These are phyloP conservation scores for Cyphomyrus plagiostoma DNA, from an alignment of 2,113 vertebrate species.

Conservation along the genomic window DNA sequence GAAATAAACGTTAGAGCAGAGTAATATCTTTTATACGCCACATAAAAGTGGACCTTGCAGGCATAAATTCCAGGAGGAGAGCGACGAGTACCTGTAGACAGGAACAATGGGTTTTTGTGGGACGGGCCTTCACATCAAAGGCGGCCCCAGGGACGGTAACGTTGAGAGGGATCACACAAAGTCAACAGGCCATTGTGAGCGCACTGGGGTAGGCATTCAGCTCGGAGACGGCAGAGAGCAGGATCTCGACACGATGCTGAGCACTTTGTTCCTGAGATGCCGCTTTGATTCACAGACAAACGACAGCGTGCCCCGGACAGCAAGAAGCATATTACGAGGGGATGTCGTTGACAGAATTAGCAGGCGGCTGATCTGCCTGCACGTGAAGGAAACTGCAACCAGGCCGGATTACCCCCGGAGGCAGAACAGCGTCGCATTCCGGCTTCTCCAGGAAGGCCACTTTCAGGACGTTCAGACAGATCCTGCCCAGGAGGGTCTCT, in stretches of 20 bases:
- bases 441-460: background rate
- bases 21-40: background rate
- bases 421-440: background rate
- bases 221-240: background rate
- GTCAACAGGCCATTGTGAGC: conserved; percentile 7
- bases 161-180: conserved; percentile 13
- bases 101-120: background rate
- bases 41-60: background rate
- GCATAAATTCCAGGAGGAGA: background rate
- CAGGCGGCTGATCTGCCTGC: background rate
- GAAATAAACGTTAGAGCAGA: background rate
- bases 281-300: background rate
- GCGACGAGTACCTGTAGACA: background rate
- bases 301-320: background rate
- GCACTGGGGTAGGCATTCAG: background rate
- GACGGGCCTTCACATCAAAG: background rate
- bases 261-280: background rate
- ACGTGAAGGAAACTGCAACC: background rate
- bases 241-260: background rate
- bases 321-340: background rate
- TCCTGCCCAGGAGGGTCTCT: background rate
- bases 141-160: background rate
- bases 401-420: background rate
- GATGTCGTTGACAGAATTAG: background rate
- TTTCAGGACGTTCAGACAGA: background rate